Evolutionary conservation across 2,797 vertebrate species (phyloP), one percentile per base, ranked within the genome.

Genomic region (Platalea minor): DNA sequence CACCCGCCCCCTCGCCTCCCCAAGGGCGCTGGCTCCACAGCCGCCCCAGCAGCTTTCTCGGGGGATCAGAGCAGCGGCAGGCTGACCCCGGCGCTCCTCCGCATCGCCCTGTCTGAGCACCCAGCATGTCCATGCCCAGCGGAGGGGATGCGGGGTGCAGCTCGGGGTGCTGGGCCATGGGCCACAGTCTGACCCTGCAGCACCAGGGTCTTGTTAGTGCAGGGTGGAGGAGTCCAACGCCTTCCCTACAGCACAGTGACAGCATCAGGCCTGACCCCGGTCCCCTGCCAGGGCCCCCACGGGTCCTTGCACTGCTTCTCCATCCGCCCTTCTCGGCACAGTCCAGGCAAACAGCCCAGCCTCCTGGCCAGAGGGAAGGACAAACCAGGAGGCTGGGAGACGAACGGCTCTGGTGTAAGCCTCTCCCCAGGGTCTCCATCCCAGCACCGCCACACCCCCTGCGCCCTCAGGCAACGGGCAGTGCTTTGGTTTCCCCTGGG

Each of bases 111-210:
- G 3, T 26, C 37, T 9, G 7, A 76, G 90, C 80, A 63, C 13
- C 0, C 0, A 50, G 63, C 25, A 24, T 1, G 4, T 33, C 90
- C 1, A 0, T 51, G 33, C 28, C 56, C 37, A 15, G 35, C n/a
- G 11, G 24, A 76, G 45, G 37, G 25, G 72, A 56, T 20, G 31
- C 0, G 0, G 20, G 25, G 24, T 48, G 17, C 14, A 43, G 7
- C 18, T 2, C 1, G 0, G 39, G 31, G 8, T 60, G 33, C 33
- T 45, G 14, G 13, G 21, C 35, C 51, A 37, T 39, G 25, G 45
- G 29, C 20, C 57, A 37, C 25, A 45, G 64, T 63, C 43, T 70
- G 77, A 51, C 18, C 18, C 73, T 88, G 64, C 51, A 56, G 80
- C 29, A 54, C 12, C 2, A 1, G 16, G 6, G 11, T 56, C 31